A percentile compares a stretch with the other conserved stretches of the same genome.
phyloP scores from a whole-genome alignment of 2,113 vertebrate genomes.

The Poeciliopsis retropinna region DNA sequence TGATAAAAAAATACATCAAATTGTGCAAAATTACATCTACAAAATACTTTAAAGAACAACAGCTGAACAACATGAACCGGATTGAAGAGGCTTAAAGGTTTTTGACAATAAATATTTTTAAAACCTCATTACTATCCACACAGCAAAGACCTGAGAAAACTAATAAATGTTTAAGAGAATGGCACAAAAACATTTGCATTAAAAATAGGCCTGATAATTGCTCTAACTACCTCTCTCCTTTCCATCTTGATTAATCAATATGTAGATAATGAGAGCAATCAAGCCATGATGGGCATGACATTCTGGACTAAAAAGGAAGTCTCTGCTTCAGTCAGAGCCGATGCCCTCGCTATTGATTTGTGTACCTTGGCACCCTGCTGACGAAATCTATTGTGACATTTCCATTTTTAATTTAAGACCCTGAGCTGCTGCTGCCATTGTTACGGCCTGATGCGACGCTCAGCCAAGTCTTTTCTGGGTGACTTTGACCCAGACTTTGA shows the following conservation, averaged over 20 bases:
- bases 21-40: too few relatives aligned
- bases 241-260: slow-evolving; percentile 69
- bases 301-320: slow-evolving; percentile 73
- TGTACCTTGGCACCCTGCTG: slow-evolving; percentile 75
- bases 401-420: slow-evolving; percentile 70
- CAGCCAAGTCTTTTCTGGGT: neutral
- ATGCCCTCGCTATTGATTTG: slow-evolving; percentile 77
- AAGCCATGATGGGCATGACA: slow-evolving; percentile 72
- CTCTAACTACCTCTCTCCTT: slow-evolving; percentile 62
- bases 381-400: slow-evolving; percentile 81
- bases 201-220: slow-evolving; percentile 66
- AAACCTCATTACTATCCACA: neutral
- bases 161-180: slow-evolving; percentile 34
- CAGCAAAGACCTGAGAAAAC: slow-evolving; percentile 30
- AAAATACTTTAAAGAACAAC: too few relatives aligned
- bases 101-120: too few relatives aligned
- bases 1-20: too few relatives aligned
- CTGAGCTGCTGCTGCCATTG: slow-evolving; percentile 47
- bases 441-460: slow-evolving; percentile 26
- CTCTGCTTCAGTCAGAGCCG: slow-evolving; percentile 65
- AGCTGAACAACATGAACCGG: too few relatives aligned
- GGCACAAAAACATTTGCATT: slow-evolving; percentile 51
- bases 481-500: neutral
- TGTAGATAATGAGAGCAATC: slow-evolving; percentile 79
- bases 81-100: too few relatives aligned